Evolutionary conservation across 2,888 invertebrate genomes (phyloP), one percentile per base, ranked within the genome.

Genomic region (Thumatha senex): DNA sequence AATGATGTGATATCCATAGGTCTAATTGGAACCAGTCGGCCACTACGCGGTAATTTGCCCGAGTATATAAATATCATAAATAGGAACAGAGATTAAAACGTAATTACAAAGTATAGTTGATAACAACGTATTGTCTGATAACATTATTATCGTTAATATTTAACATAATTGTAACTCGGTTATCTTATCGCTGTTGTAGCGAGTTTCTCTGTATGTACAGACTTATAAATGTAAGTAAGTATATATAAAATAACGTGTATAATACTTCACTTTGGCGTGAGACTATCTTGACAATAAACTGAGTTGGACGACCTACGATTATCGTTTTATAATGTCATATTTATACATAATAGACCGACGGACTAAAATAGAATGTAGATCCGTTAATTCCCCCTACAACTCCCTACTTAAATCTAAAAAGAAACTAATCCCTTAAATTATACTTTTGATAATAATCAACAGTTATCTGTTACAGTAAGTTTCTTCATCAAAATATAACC

Each of bases 91-190:
- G 61, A 69, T 66, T 64, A 67, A 41, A 53, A 42, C 35, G 48
- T 58, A 66, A 56, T 63, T 66, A 61, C 61, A 58, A 54, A 66
- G 56, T 58, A 54, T 51, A 29, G 41, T 33, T 42, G 66, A 67
- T 68, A 67, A 59, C 45, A 39, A 48, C 51, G 51, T 52, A 56
- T 65, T 65, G 67, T 67, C 65, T 54, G 68, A 67, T 67, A 65
- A 49, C 48, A 48, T 43, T 49, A 55, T 56, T 63, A 65, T 68
- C 67, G 56, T 40, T 57, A 42, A 67, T 67, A 65, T 60, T 58
- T 55, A 58, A 68, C 55, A 52, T 68, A 54, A 60, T 55, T 62
- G 66, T 61, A 43, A 40, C 41, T 46, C 48, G 40, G 42, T 33
- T 65, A 65, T 63, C 56, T 68, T 68, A 68, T 67, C 67, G 46